Percentiles rank a stretch among this genome's conserved stretches.
Evolutionary conservation across 2,888 invertebrate genomes (phyloP).

Genomic region (Heliconius cydno): DNA sequence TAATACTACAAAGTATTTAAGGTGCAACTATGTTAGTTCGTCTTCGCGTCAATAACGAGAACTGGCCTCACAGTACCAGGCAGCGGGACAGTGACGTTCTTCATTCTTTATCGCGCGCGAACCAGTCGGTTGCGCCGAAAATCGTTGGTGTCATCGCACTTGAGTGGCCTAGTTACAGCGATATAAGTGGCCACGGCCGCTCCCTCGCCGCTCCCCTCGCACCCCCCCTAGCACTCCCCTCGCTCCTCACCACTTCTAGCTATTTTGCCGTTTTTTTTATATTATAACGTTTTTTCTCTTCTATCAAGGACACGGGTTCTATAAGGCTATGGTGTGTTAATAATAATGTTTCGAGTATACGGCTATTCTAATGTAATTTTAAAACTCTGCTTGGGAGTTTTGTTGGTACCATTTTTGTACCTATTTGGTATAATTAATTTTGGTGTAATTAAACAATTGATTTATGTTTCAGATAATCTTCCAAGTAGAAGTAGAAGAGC

Average conservation of each 20-base stretch:
- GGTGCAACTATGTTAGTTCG: not conserved
- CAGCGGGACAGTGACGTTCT: slow-evolving; percentile 34
- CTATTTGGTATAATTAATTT: not conserved
- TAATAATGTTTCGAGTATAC: not conserved
- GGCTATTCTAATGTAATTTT: not conserved
- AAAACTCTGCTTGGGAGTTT: not conserved
- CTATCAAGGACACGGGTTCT: slow-evolving; percentile 29
- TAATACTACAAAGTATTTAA: not conserved
- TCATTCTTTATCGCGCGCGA: slow-evolving; percentile 41
- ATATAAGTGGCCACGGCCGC: slow-evolving; percentile 57
- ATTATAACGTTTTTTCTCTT: slow-evolving; percentile 30
- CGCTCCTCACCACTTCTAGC: slow-evolving; percentile 42
- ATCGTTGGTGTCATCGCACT: slow-evolving; percentile 70
- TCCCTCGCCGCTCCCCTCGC: slow-evolving; percentile 27
- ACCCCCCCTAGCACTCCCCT: slow-evolving; percentile 38
- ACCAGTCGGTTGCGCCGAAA: slow-evolving; percentile 56
- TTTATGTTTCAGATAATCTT: not conserved
- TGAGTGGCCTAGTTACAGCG: slow-evolving; percentile 69
- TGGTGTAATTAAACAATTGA: not conserved
- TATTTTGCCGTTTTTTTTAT: slow-evolving; percentile 43
- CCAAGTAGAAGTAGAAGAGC: not conserved
- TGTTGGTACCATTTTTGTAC: not conserved
- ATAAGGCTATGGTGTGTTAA: not conserved
- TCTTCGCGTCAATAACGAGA: slow-evolving; percentile 26
- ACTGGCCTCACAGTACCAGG: slow-evolving; percentile 26